Conservation (phyloP, 2,797 vertebrate species). For the Syndactyla subalaris region DNA sequence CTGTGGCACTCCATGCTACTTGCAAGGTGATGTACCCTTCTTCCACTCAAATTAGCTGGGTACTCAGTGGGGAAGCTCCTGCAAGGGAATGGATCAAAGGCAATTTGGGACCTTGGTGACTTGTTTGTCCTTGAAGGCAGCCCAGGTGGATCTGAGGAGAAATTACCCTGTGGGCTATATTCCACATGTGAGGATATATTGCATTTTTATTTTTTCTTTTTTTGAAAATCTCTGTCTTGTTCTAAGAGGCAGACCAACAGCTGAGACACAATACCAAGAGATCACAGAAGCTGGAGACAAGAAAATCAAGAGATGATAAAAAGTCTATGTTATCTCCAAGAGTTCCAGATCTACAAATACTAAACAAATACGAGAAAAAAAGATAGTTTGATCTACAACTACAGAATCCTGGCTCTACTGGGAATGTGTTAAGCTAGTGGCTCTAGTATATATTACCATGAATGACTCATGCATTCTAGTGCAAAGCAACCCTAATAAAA, state of each 20-base stretch:
- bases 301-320: neutral
- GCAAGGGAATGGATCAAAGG: neutral
- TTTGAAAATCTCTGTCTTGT: neutral
- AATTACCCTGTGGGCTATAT: neutral
- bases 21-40: accelerated
- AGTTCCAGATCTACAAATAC: neutral
- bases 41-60: neutral
- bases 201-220: neutral
- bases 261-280: neutral
- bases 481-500: neutral
- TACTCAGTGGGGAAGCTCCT: neutral
- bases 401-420: neutral
- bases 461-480: neutral
- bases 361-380: neutral
- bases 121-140: neutral
- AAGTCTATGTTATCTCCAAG: neutral
- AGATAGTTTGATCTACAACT: neutral
- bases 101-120: neutral
- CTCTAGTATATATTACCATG: neutral
- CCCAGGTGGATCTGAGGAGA: accelerated
- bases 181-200: neutral
- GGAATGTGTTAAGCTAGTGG: neutral
- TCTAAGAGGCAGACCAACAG: neutral
- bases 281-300: neutral
- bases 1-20: neutral